phyloP scores from a whole-genome alignment of 2,113 vertebrate species.

The Argyrosomus japonicus region DNA sequence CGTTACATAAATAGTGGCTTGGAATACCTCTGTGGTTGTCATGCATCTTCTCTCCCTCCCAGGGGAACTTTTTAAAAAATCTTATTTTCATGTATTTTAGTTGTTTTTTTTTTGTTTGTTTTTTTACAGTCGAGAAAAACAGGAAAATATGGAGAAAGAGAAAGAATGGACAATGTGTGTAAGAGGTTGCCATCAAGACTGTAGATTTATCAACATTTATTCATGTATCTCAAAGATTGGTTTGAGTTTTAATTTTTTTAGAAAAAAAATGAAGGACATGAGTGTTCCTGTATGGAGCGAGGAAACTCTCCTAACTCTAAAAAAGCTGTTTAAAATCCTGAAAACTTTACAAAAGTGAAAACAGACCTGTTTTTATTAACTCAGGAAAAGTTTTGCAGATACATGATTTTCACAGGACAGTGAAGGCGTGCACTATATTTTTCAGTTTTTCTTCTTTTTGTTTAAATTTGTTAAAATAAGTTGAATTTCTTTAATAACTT shows the following conservation, averaged over 20 bases:
- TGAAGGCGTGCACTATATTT: background rate
- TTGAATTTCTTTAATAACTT: background rate
- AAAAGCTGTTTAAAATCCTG: background rate
- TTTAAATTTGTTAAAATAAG: background rate
- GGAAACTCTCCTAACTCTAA: background rate
- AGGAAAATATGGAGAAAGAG: too few species aligned
- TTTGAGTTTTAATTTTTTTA: background rate
- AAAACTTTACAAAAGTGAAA: background rate
- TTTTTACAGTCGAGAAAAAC: background rate
- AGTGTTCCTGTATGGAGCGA: background rate
- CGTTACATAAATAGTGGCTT: background rate
- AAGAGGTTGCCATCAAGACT: background rate
- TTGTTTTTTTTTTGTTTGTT: background rate
- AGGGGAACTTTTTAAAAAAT: background rate
- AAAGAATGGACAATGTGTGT: background rate
- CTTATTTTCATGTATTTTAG: background rate
- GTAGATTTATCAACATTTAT: background rate
- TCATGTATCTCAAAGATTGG: background rate
- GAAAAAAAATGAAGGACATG: background rate
- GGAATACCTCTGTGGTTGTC: background rate
- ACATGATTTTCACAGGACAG: background rate
- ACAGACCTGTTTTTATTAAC: too few species aligned
- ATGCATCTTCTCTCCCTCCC: background rate
- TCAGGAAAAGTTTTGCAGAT: too few species aligned
- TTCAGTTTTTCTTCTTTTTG: background rate